Base-by-base conservation (phyloP, 1,140 invertebrate species). In the Coenobita brevimanus region DNA sequence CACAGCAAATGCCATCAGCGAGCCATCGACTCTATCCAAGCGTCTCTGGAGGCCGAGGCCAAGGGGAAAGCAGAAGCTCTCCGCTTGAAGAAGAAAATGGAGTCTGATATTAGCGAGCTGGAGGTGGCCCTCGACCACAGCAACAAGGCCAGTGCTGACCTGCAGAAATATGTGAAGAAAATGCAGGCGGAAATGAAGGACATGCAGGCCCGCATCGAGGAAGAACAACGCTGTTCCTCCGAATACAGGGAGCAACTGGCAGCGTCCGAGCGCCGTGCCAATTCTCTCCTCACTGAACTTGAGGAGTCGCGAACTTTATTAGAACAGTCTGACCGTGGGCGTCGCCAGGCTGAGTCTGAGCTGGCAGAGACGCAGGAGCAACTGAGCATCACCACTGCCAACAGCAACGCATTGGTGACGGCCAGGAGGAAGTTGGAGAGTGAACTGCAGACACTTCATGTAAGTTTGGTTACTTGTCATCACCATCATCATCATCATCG, bases 1-100 rank as follows among this genome's bases (percentile, higher is more conserved):
- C 92, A 76, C 91, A 96, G 98, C 93, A 99, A 99, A 95, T 99
- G 99, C 93, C 99, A 99, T 94, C 98, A 99, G 94, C 97, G 94
- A 73, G 93, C 93, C 41, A 91, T 94, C 64, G 94, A 94, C 82
- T 93, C 93, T 69, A 94, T 94, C 92, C 93, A 94, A 50, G 93
- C 94, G 46, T 94, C 93, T 78, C 92, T 94, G 15, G 94, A 94
- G 91, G 93, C 94, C 90, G 94, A 95, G 90, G 90, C 93, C 78
- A 94, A 93, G 91, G 94, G 94, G 73, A 95, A 95, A 89, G 93
- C 93, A 17, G 75, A 79, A 33, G 75, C 38, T 79, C 75, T 79
- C 46, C 75, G 75, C 24, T 21, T 79, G 13, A 79, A 79, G 75
- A 79, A 79, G 46, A 79, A 79, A 33, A 17, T 79, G 21, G 75